Evolutionary conservation across 2,888 invertebrate genomes (phyloP), one percentile per base, ranked within the genome.

Genomic region (Zaprionus lineosus): DNA sequence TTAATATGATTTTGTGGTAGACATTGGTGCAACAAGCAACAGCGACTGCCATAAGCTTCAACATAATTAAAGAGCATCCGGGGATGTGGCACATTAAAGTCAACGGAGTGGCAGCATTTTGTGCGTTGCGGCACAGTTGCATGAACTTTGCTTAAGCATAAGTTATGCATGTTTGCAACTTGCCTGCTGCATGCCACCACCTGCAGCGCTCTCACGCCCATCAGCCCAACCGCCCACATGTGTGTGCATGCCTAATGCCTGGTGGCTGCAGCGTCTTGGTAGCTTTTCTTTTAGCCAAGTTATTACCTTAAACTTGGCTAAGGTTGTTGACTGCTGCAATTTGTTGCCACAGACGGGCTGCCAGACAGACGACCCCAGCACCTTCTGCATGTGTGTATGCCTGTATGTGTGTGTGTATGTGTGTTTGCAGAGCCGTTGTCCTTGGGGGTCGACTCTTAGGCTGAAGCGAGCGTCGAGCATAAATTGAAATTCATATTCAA

Each of bases 401-500:
- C 48, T 12, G 33, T 19, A 18, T 29, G 40, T 16, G 14, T 53
- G 29, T 34, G 40, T 36, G 43, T 47, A 51, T 21, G 40, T 26
- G 24, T 47, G 33, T 48, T 18, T 48, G 39, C 6, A 15, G 56
- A 39, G 48, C 34, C 44, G 39, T 50, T 67, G 68, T 72, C 73
- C 74, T 72, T 68, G 73, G 71, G 71, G 60, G 69, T 59, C 55
- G 59, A 39, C 78, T 74, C 78, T 74, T 68, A 74, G 67, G 18
- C 31, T 18, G 31, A 52, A 24, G 46, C 47, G 31, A 37, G 44
- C 37, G 34, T 12, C 28, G 24, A 63, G 66, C 56, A 64, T 58
- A 74, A 82, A 84, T 81, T 82, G 67, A 84, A 84, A 81, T 82
- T 84, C 85, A 84, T 82, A 82, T 82, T 65, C 77, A 69, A 61